Base-by-base conservation (phyloP, 2,888 invertebrate genomes). In the Sericinus montela region DNA sequence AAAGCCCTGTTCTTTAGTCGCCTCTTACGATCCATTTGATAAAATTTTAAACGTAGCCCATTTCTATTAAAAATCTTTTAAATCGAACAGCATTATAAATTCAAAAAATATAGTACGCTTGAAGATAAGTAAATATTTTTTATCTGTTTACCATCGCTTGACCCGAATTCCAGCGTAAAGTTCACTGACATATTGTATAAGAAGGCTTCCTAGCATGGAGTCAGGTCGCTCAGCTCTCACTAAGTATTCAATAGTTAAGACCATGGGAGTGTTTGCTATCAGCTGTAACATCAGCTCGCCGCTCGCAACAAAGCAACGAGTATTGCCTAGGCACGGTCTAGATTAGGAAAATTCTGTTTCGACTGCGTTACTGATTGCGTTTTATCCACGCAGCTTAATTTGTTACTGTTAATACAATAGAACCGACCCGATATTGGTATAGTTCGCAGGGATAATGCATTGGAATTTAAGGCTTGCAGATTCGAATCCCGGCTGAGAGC, bases 181-280 rank as follows among this genome's bases (percentile, higher is more conserved):
- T 37, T 48, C 48, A 48, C 43, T 48, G 48, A 43, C 48, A 28
- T 47, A 32, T 45, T 25, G 43, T 43, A 16, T 32, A 32, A 38
- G 43, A 34, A 14, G 30, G 28, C 30, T 8, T 30, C 37, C 37
- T 25, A 15, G 25, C 25, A 1, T 8, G 25, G 7, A 25, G 40
- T 23, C 25, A 3, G 40, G 29, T 15, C 40, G 40, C 28, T 29
- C 30, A n/a, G 34, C 42, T 41, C 42, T 42, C 23, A 11, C 42
- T 13, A 19, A n/a, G 29, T 28, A 19, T 19, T 36, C 16, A 44
- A 16, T 29, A 44, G 29, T 13, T 11, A 5, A 16, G 41, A 16
- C 30, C 40, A 35, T 47, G 46, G 46, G 46, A 47, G 40, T 35
- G 28, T 11, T 1, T 28, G 10, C 28, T 47, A 47, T 47, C 37